These are phyloP conservation scores for Coryphaenoides rupestris DNA, from an alignment of 2,113 vertebrate genomes.

Conservation along the genomic window DNA sequence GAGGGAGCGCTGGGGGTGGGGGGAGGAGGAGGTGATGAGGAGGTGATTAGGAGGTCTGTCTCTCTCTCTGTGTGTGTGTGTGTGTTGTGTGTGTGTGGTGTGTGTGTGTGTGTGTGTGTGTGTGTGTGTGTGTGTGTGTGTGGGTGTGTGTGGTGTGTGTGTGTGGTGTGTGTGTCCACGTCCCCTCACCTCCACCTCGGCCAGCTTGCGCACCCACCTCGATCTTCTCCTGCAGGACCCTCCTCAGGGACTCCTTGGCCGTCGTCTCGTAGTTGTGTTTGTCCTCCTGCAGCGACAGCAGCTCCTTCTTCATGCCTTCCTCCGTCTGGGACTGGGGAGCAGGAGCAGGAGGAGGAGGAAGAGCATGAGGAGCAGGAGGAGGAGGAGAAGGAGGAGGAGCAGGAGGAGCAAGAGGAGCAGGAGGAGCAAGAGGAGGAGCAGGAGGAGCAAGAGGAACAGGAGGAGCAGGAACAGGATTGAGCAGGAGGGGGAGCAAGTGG, in stretches of 20 bases:
- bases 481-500: too few species aligned
- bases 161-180: not conserved
- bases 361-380: not conserved
- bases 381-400: not conserved
- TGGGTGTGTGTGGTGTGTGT: not conserved
- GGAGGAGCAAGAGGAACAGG: too few species aligned
- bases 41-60: too few species aligned
- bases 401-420: too few species aligned
- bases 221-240: slow-evolving; percentile 98
- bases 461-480: too few species aligned
- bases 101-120: not conserved
- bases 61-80: too few species aligned
- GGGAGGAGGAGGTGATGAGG: not conserved
- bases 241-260: slow-evolving; percentile 97
- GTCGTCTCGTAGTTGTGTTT: slow-evolving; percentile 99
- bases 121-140: not conserved
- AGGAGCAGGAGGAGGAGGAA: not conserved
- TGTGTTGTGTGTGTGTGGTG: not conserved
- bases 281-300: slow-evolving; percentile 94
- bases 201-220: slow-evolving; percentile 97
- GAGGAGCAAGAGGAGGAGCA: too few species aligned
- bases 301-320: slow-evolving; percentile 93
- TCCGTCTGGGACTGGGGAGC: slow-evolving; percentile 88
- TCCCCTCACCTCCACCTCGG: slow-evolving; percentile 98
- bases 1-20: slow-evolving; percentile 80